Evolutionary conservation across 2,797 vertebrate genomes (phyloP).

Genomic region (Odontamblyopus lacepedii): DNA sequence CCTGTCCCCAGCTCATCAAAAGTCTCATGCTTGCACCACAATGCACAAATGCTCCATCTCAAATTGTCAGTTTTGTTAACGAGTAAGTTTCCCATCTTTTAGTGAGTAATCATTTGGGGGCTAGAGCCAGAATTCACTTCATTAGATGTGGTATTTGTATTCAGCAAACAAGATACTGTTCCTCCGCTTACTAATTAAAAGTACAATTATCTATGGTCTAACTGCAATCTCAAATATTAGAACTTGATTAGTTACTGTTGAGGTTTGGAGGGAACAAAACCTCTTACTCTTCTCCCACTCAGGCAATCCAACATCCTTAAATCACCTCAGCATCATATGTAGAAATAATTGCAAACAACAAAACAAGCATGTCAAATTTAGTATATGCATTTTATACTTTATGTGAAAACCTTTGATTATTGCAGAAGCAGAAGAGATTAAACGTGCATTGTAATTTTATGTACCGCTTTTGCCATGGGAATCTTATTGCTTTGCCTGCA

Average conservation of each 20-base stretch:
- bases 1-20: constrained; percentile 45
- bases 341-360: constrained; percentile 48
- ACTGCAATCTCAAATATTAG: constrained; percentile 31
- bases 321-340: constrained; percentile 31
- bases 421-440: constrained; percentile 54
- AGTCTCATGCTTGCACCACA: constrained; percentile 27
- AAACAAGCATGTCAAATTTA: constrained; percentile 45
- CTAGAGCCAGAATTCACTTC: constrained; percentile 19
- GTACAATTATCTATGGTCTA: constrained; percentile 32
- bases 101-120: constrained; percentile 9
- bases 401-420: constrained; percentile 68
- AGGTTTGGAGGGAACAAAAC: constrained; percentile 35
- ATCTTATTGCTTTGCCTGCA: no score
- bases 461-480: no score
- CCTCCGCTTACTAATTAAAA: constrained; percentile 28
- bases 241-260: constrained; percentile 38
- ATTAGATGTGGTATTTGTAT: constrained; percentile 30
- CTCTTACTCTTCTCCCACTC: constrained; percentile 27
- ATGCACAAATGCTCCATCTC: constrained; percentile 19
- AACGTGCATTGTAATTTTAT: no score
- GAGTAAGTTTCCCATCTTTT: constrained; percentile 17
- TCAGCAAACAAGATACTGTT: constrained; percentile 30
- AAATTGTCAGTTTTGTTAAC: constrained; percentile 18
- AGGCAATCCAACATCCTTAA: constrained; percentile 34
- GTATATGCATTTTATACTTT: not conserved